Evolutionary conservation across 2,113 vertebrate species (phyloP).

Genomic region (Emydocephalus ijimae): DNA sequence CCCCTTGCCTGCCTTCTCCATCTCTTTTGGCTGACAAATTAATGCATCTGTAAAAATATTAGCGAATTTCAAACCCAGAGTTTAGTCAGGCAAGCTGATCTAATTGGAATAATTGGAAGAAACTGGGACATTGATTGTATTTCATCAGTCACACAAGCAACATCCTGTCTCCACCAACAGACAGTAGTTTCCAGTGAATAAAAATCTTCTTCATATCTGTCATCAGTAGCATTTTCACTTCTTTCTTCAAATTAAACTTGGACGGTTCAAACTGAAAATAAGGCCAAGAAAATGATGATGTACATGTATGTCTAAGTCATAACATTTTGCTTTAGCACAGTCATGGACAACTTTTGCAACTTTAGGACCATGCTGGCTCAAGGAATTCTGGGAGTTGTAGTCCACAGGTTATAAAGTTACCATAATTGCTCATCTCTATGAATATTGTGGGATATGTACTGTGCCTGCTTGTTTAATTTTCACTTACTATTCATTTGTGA

Average conservation of each 20-base stretch:
- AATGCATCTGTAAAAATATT: conserved; percentile 73
- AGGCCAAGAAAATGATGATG: conserved; percentile 55
- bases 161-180: conserved; percentile 34
- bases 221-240: conserved; percentile 48
- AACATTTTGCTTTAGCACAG: conserved; percentile 49
- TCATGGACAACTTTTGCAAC: neutral
- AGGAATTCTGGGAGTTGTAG: neutral
- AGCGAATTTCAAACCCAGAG: conserved; percentile 44
- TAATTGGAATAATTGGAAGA: conserved; percentile 59
- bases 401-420: neutral
- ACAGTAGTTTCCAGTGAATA: conserved; percentile 13
- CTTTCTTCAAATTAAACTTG: conserved; percentile 42
- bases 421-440: neutral
- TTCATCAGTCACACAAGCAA: conserved; percentile 54
- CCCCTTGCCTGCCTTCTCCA: conserved; percentile 48
- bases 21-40: conserved; percentile 66
- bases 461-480: neutral
- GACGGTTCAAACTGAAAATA: conserved; percentile 38
- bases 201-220: conserved; percentile 38
- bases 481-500: fast-evolving
- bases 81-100: conserved; percentile 46
- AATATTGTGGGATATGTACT: neutral
- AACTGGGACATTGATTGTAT: conserved; percentile 57
- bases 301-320: conserved; percentile 40
- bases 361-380: neutral